Evolutionary conservation across 2,797 vertebrate genomes (phyloP), one percentile per base, ranked within the genome.

Genomic region (Arrhamphus sclerolepis): DNA sequence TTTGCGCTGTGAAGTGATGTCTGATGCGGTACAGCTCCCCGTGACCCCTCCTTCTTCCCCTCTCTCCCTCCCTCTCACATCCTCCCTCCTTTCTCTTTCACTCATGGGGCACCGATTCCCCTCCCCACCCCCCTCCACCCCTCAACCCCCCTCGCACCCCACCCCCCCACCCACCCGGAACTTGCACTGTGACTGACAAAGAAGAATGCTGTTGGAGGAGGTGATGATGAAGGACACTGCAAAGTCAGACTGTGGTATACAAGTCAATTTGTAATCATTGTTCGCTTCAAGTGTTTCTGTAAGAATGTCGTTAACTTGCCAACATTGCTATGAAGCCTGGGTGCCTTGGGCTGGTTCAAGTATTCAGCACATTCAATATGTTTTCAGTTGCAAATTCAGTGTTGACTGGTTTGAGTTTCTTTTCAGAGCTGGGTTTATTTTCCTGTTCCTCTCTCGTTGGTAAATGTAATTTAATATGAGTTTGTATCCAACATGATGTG

Each of bases 271-370:
- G 74, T 87, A 77, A 78, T 86, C 56, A 77, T 88, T 22, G 83
- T 91, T 87, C 43, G 89, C 88, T 93, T 90, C 85, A 88, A 81
- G 89, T 92, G 85, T 90, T 89, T 87, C 83, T 89, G 87, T 90
- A 79, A 86, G 89, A 91, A 92, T 90, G 87, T 91, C 53, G 71
- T 92, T 88, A 77, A 86, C 89, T 91, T 92, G 94, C 93, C 92
- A 91, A 92, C 89, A 89, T 87, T 78, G 90, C 91, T 92, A 87
- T 85, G 91, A 81, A 89, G 93, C 93, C 94, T 91, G 92, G 90
- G 92, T 93, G 94, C 94, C 94, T 95, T 94, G 92, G 94, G 91
- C 93, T 89, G 92, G 90, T 89, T 82, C 84, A 61, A 75, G 85
- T 75, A 87, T 89, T 91, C 84, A 85, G 92, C 89, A 86, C 86